These are phyloP conservation scores for Anoplolepis gracilipes DNA, from an alignment of 1,140 invertebrate species.

Conservation along the genomic window DNA sequence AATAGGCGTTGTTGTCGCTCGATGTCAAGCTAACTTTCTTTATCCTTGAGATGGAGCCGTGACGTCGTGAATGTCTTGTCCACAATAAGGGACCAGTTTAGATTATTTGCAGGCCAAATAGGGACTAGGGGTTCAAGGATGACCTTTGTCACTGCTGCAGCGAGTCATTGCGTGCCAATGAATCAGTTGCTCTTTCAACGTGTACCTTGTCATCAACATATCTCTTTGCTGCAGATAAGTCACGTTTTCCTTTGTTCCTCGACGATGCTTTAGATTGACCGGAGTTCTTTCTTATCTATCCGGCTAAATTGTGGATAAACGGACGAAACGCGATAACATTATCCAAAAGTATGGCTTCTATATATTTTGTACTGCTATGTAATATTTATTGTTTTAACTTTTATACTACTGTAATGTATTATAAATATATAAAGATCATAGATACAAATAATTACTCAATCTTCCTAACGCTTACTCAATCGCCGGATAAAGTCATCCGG, in stretches of 20 bases:
- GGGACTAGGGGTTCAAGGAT: conserved; percentile 52
- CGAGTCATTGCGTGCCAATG: conserved; percentile 62
- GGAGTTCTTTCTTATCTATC: background rate
- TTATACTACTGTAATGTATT: no score
- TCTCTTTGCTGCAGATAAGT: conserved; percentile 65
- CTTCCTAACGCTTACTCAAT: background rate
- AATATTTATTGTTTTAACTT: no score
- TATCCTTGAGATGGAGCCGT: background rate
- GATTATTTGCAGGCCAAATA: conserved; percentile 6
- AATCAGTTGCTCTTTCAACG: conserved; percentile 66
- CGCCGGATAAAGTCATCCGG: background rate
- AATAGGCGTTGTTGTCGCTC: background rate
- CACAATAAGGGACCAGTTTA: conserved; percentile 10
- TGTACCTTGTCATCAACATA: conserved; percentile 66
- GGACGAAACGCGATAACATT: conserved; percentile 21
- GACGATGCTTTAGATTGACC: conserved; percentile 44
- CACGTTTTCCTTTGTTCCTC: conserved; percentile 55
- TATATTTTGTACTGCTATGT: no score
- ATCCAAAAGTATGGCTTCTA: background rate
- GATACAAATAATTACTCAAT: background rate
- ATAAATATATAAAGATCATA: background rate
- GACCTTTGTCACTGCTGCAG: conserved; percentile 68
- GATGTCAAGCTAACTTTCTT: background rate
- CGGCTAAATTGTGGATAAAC: background rate
- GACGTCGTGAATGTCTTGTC: background rate